Conservation (phyloP, 1,140 invertebrate species). For the Caenorhabditis latens region DNA sequence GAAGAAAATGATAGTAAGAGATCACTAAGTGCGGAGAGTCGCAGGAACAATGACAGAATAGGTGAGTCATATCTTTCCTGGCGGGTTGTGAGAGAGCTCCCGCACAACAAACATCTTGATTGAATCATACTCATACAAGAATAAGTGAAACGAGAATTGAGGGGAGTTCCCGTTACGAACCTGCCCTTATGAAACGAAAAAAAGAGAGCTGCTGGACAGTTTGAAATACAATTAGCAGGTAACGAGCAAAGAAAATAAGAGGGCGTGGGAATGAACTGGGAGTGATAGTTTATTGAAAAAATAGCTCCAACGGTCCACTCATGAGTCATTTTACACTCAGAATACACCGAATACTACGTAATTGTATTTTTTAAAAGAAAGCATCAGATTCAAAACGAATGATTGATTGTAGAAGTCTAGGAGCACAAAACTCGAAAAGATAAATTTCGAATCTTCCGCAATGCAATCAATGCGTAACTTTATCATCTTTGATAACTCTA, state of each 20-base stretch:
- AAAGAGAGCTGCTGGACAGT: conserved; percentile 3
- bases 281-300: neutral
- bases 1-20: conserved; percentile 44
- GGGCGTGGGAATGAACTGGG: neutral
- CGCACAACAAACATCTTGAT: conserved; percentile 53
- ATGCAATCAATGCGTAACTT: neutral
- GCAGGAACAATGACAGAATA: conserved; percentile 6
- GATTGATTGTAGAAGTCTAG: too few species aligned
- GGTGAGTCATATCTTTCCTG: conserved; percentile 49
- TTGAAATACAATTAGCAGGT: neutral
- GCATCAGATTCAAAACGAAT: too few species aligned
- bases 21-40: conserved; percentile 4
- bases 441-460: neutral
- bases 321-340: neutral
- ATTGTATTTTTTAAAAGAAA: too few species aligned
- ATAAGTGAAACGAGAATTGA: conserved; percentile 20
- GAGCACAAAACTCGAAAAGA: neutral
- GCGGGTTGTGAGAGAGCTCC: conserved; percentile 42
- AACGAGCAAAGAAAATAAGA: neutral
- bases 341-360: neutral
- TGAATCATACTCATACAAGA: conserved; percentile 53
- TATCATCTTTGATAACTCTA: conserved; percentile 34
- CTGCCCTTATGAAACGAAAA: neutral
- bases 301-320: neutral
- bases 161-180: conserved; percentile 35